Conservation (phyloP, 2,797 vertebrate genomes). For the Mycteria americana region DNA sequence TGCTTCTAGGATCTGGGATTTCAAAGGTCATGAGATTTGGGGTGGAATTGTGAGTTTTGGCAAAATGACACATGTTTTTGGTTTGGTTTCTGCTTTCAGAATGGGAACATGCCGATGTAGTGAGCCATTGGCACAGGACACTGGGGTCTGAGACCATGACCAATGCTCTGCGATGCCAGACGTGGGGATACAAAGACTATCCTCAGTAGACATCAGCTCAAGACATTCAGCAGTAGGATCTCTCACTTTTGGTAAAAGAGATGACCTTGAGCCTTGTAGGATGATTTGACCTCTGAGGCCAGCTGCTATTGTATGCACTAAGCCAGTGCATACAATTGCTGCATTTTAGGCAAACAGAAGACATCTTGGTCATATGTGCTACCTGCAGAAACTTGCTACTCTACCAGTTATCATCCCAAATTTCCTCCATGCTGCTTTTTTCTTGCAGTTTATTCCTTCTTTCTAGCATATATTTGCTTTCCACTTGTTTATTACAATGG, state of each 20-base stretch:
- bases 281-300: background rate
- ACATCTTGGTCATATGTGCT: background rate
- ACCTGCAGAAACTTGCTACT: background rate
- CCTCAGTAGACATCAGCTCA: background rate
- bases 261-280: background rate
- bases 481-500: background rate
- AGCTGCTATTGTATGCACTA: background rate
- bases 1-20: background rate
- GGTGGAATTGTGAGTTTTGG: background rate
- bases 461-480: background rate
- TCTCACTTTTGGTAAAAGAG: background rate
- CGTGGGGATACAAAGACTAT: background rate
- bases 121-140: background rate
- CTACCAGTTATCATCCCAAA: background rate
- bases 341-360: background rate
- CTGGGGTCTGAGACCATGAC: background rate
- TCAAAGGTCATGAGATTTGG: background rate
- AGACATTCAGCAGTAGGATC: background rate
- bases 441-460: background rate
- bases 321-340: background rate
- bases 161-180: background rate
- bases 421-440: background rate
- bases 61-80: background rate
- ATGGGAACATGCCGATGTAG: background rate
- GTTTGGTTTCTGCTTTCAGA: slow-evolving; percentile 23